Percentiles rank a stretch among this genome's conserved stretches.
Conservation (phyloP, 2,797 vertebrate species). For the Cercopithecus mitis region DNA sequence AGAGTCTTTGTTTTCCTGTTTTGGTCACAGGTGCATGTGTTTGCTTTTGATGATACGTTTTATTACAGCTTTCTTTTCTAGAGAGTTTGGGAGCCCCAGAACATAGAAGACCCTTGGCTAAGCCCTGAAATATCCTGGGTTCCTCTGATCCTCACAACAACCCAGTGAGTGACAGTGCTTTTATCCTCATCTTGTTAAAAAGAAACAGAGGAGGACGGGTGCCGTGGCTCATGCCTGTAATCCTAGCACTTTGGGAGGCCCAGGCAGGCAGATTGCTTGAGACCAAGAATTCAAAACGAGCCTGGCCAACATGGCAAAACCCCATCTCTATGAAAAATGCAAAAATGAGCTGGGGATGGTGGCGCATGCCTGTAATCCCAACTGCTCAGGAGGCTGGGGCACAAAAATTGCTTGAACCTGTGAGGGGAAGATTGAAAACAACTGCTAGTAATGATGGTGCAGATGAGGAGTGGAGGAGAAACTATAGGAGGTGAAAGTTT, state of each 20-base stretch:
- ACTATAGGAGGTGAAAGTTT: accelerated
- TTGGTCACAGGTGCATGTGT: not conserved
- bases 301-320: not conserved
- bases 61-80: not conserved
- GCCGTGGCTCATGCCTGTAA: not conserved
- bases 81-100: not conserved
- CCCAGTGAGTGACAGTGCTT: not conserved
- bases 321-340: not conserved
- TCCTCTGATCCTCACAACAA: not conserved
- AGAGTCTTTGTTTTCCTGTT: not conserved
- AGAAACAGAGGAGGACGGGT: not conserved
- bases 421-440: not conserved
- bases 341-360: not conserved
- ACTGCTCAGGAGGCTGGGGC: not conserved
- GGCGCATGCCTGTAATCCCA: not conserved
- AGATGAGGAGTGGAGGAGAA: not conserved
- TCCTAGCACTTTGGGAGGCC: not conserved
- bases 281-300: not conserved
- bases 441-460: not conserved
- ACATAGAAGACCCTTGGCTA: not conserved
- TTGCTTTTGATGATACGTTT: not conserved
- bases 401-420: not conserved
- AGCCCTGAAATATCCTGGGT: not conserved
- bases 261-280: not conserved
- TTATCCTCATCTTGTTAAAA: not conserved